A percentile compares a stretch with the other conserved stretches of the same genome.
These are phyloP conservation scores for Lithophane ornitopus DNA, from an alignment of 2,888 invertebrate species.

Conservation along the genomic window DNA sequence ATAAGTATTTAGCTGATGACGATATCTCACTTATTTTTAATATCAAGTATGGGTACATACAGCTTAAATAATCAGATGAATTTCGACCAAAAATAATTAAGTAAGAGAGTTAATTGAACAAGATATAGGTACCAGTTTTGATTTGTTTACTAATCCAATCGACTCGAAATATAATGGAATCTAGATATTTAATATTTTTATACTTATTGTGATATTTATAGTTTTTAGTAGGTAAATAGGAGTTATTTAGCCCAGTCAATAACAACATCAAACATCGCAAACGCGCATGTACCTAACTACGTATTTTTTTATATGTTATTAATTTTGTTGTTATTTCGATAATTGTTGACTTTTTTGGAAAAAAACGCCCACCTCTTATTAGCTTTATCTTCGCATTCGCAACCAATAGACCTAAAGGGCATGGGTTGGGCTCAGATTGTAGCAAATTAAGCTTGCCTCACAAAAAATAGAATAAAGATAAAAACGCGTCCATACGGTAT, in stretches of 20 bases:
- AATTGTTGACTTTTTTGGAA: too few species aligned
- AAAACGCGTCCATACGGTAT: too few species aligned
- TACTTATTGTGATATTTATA: slow-evolving; percentile 41
- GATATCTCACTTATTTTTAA: background rate
- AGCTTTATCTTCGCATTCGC: too few species aligned
- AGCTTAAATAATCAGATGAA: slow-evolving; percentile 24
- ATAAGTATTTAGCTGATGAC: background rate
- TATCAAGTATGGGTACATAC: background rate
- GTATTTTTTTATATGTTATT: too few species aligned
- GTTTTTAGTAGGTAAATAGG: slow-evolving; percentile 51
- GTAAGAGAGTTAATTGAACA: background rate
- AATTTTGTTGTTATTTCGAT: too few species aligned
- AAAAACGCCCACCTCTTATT: too few species aligned
- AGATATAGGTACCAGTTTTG: slow-evolving; percentile 20
- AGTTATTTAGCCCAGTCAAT: slow-evolving; percentile 39
- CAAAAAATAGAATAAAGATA: too few species aligned
- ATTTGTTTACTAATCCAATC: slow-evolving; percentile 37
- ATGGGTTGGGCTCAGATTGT: too few species aligned
- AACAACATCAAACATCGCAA: too few species aligned
- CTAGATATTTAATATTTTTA: slow-evolving; percentile 28
- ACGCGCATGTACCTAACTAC: too few species aligned
- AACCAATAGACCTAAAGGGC: too few species aligned
- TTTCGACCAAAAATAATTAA: slow-evolving; percentile 13
- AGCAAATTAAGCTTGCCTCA: too few species aligned
- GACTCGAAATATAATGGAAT: slow-evolving; percentile 20